Evolutionary conservation across 2,888 invertebrate genomes (phyloP).

Genomic region (Aelia acuminata): DNA sequence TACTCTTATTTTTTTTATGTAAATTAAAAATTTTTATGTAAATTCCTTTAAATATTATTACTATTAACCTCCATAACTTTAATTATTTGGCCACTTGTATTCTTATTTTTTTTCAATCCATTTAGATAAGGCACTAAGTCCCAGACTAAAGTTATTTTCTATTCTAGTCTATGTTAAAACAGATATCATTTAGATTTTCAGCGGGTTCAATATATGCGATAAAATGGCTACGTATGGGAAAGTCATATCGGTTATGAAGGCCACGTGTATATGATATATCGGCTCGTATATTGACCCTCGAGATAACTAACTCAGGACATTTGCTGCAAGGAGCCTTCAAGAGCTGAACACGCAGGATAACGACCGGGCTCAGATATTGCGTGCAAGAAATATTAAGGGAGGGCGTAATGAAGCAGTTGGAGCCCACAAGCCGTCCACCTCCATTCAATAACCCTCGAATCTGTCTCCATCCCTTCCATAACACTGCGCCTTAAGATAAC

Average conservation of each 20-base stretch:
- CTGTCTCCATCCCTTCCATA: constrained; percentile 1
- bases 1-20: no score
- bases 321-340: constrained; percentile 1
- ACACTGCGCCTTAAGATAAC: background rate
- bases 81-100: no score
- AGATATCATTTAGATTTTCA: background rate
- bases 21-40: no score
- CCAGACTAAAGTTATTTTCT: no score
- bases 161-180: no score
- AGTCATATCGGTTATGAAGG: background rate
- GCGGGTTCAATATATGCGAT: background rate
- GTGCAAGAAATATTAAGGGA: constrained; percentile 47
- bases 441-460: constrained; percentile 31
- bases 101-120: no score
- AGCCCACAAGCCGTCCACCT: constrained; percentile 31
- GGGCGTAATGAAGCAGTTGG: constrained; percentile 46
- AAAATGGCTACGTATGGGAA: background rate
- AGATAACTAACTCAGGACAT: constrained; percentile 30
- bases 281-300: background rate
- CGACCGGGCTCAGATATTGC: constrained; percentile 42
- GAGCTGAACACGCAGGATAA: constrained; percentile 23
- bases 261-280: constrained; percentile 5
- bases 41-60: no score
- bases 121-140: no score
- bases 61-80: no score